Base-by-base conservation (phyloP, 2,888 invertebrate species). In the Subacronicta megacephala region DNA sequence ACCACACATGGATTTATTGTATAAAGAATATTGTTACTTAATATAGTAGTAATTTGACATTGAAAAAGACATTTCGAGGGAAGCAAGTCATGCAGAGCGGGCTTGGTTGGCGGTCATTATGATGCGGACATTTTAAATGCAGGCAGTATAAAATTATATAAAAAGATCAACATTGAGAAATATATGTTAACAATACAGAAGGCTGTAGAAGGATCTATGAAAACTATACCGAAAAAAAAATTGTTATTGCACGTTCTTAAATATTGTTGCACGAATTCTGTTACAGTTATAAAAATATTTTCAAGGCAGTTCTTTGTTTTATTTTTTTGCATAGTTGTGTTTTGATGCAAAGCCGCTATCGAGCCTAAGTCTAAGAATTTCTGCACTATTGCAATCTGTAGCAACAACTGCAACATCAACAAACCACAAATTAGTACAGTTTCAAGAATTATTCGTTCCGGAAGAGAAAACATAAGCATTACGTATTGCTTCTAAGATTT, bases 391-490 rank as follows among this genome's bases (percentile, higher is more conserved):
- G 65, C 44, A 45, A 57, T 45, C 37, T 50, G 41, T 31, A 26
- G 37, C 46, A 50, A 58, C 49, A 65, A 61, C 31, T 42, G 53
- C 57, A 60, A 60, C 37, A 54, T 41, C 23, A 45, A 51, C 55
- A 58, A 62, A 73, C 60, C 56, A 52, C 60, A 60, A 73, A 56
- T 63, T 55, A 60, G 53, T 60, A 50, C 26, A 43, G 66, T 72
- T 62, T 63, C 54, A 56, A 49, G 67, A 70, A 73, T 62, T 62
- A 70, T 51, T 73, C 55, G 41, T 43, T 56, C 35, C 10, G 36
- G 10, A 31, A 58, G 41, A 62, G 51, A 62, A 73, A 64, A 53
- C 12, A 36, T 17, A 35, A 9, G 17, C 13, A 51, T 41, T 62
- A 20, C 45, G 26, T 37, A 42, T 50, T 50, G 50, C 41, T 35